These are phyloP conservation scores for Plestiodon gilberti DNA, from an alignment of 2,113 vertebrate species.

Conservation along the genomic window DNA sequence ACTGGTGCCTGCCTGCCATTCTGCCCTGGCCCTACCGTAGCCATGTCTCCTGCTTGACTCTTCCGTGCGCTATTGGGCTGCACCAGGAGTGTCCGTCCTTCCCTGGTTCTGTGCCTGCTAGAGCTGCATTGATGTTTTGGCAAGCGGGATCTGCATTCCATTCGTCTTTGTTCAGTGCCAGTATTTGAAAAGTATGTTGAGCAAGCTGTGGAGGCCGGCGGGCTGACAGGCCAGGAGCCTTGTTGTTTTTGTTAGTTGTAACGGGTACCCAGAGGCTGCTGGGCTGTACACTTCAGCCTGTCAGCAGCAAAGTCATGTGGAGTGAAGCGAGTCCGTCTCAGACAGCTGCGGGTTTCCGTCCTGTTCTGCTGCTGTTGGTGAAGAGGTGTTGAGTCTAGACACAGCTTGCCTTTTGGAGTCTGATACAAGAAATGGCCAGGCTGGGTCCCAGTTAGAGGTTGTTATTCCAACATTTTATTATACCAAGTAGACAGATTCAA, in stretches of 20 bases:
- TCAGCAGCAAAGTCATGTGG: conserved; percentile 22
- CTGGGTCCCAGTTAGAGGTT: not conserved
- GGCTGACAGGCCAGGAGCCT: not conserved
- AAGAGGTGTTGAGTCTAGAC: not conserved
- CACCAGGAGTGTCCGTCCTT: not conserved
- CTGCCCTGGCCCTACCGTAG: too few species aligned
- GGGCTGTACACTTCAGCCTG: not conserved
- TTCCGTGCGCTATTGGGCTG: not conserved
- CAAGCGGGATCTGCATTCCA: not conserved
- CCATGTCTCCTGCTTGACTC: not conserved
- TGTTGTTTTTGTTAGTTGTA: not conserved
- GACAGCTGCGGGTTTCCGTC: conserved; percentile 58
- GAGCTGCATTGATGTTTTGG: not conserved
- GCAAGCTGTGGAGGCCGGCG: not conserved
- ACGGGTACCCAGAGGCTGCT: not conserved
- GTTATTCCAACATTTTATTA: not conserved
- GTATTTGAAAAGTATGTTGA: not conserved
- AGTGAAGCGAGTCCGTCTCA: conserved; percentile 47
- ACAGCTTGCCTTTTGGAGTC: conserved; percentile 13
- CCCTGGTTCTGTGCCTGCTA: not conserved
- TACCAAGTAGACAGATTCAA: not conserved
- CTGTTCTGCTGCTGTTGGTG: conserved; percentile 55
- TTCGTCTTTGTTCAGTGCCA: not conserved
- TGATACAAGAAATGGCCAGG: not conserved
- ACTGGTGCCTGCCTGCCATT: too few species aligned